Evolutionary conservation across 2,797 vertebrate species (phyloP).

Genomic region (Coluber constrictor): DNA sequence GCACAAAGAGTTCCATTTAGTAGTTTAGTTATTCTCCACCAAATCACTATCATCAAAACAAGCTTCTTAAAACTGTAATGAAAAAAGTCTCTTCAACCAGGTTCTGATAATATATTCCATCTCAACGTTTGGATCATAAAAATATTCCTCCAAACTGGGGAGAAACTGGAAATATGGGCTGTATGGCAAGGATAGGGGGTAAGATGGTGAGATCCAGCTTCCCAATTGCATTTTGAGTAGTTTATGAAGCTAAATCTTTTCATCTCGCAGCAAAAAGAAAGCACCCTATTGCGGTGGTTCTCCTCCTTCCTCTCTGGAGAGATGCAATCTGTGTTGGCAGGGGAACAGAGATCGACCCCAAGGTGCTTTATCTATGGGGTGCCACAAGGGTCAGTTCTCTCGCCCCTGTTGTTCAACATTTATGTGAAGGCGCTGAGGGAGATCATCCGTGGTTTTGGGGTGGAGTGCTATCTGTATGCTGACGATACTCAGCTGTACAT

Average conservation of each 20-base stretch:
- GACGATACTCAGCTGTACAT: too few relatives aligned
- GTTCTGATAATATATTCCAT: not conserved
- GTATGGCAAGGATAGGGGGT: fast-evolving
- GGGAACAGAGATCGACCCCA: too few relatives aligned
- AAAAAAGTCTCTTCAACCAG: not conserved
- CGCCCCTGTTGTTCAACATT: too few relatives aligned
- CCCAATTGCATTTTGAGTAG: not conserved
- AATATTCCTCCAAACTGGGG: not conserved
- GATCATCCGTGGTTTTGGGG: too few relatives aligned
- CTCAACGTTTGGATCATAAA: not conserved
- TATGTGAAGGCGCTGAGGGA: too few relatives aligned
- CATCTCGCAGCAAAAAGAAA: not conserved
- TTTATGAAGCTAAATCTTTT: not conserved
- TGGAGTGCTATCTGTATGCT: too few relatives aligned
- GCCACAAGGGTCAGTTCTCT: too few relatives aligned
- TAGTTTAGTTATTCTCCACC: not conserved
- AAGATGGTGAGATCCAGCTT: not conserved
- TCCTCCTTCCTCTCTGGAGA: too few relatives aligned
- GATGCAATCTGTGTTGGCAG: too few relatives aligned
- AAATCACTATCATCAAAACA: not conserved
- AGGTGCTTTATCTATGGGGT: too few relatives aligned
- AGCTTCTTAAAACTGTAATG: not conserved
- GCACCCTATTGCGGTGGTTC: too few relatives aligned
- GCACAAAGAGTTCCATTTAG: not conserved
- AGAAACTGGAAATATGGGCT: not conserved